Evolutionary conservation across 2,797 vertebrate species (phyloP), one percentile per base, ranked within the genome.

Genomic region (Sebastes nivosus): DNA sequence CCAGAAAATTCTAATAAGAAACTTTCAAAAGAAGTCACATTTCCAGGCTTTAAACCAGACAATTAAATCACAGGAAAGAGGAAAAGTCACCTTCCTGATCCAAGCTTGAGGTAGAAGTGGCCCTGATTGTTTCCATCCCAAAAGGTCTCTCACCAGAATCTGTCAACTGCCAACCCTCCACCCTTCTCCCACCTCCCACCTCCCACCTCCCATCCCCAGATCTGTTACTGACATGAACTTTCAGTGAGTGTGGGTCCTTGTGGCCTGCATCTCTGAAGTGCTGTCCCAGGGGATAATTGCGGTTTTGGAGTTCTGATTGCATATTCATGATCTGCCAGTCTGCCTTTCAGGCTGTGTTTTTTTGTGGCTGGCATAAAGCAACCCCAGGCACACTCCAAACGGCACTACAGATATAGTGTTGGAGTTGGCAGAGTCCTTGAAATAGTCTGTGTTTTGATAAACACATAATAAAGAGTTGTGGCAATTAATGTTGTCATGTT

Each of bases 181-280:
- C 38, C 38, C 38, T 3, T 6, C 13, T 0, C 13, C 38, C 10
- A 10, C 11, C 13, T 0, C 13, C 38, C 10, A 13, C 11, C 10
- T 11, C 11, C 11, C 29, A 52, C 3, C 68, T 46, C 30, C 13
- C 29, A 29, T 25, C 32, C 25, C 32, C 32, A 46, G 34, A 42
- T 52, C 30, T 54, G 30, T 42, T 64, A 69, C 46, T 75, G 64
- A 64, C 54, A 69, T 79, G 34, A 70, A 79, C 80, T 80, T 68
- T 80, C 29, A 58, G 24, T 52, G 46, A 79, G 65, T 70, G 64
- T 30, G 59, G 27, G 63, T 69, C 42, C 74, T 83, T 9, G 58
- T 79, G 80, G 78, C 36, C 54, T 71, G 72, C 9, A 22, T 73
- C 25, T 81, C 29, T 85, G 59, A 76, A 79, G 69, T 77, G 76